Conservation (phyloP, 2,113 vertebrate genomes). For the Ceuthmochares aereus region DNA sequence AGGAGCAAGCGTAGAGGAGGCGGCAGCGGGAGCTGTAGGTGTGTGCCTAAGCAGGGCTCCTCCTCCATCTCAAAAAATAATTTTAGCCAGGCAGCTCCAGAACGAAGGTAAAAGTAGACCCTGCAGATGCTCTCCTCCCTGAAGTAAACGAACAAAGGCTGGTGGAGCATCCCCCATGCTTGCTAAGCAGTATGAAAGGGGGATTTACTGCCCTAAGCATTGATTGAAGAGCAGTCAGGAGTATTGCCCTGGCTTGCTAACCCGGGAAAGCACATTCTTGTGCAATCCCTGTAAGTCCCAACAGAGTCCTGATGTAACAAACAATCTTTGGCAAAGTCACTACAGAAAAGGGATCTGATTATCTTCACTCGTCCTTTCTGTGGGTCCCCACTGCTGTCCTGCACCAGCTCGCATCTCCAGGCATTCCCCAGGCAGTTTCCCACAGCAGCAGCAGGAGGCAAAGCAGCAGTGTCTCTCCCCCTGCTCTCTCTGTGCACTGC, state of each 20-base stretch:
- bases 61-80: neutral
- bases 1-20: neutral
- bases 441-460: neutral
- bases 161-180: neutral
- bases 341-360: neutral
- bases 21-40: neutral
- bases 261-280: neutral
- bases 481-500: neutral
- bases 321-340: neutral
- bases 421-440: neutral
- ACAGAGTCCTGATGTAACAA: neutral
- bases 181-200: neutral
- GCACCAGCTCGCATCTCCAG: neutral
- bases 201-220: accelerated
- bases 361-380: neutral
- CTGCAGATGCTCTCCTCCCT: neutral
- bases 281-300: neutral
- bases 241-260: neutral
- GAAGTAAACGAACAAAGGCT: neutral
- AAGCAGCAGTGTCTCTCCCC: neutral
- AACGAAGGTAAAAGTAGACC: neutral
- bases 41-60: neutral
- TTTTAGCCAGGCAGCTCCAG: neutral
- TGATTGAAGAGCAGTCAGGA: neutral
- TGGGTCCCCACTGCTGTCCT: neutral